Evolutionary conservation across 1,140 invertebrate species (phyloP).

Genomic region (Euura lappo): DNA sequence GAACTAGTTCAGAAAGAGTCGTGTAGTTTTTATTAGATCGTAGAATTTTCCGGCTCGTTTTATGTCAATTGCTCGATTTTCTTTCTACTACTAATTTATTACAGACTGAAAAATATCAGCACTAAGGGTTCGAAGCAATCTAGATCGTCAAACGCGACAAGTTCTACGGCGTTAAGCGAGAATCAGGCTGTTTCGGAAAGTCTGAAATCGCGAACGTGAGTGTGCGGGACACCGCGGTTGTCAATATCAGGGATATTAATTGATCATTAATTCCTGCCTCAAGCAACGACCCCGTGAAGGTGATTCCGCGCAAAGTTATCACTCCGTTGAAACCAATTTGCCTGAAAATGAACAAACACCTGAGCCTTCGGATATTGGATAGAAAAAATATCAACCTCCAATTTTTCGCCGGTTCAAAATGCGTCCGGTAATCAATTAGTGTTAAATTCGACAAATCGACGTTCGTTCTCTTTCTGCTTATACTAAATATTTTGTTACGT

Average conservation of each 20-base stretch:
- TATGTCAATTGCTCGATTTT: too few species aligned
- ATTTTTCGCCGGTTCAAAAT: conserved; percentile 24
- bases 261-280: background rate
- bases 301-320: background rate
- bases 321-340: conserved; percentile 30
- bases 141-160: background rate
- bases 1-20: too few species aligned
- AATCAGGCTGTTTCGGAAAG: background rate
- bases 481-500: too few species aligned
- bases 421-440: conserved; percentile 26
- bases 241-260: too few species aligned
- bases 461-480: too few species aligned
- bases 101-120: background rate
- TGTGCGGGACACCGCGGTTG: background rate
- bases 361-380: conserved; percentile 32
- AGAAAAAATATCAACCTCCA: conserved; percentile 29
- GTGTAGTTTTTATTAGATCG: too few species aligned
- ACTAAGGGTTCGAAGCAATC: background rate
- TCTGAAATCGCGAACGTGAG: background rate
- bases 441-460: background rate
- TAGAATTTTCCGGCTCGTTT: too few species aligned
- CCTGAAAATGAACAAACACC: conserved; percentile 30
- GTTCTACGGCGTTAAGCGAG: background rate
- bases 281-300: background rate
- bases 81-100: background rate